Evolutionary conservation across 2,888 invertebrate genomes (phyloP).

Genomic region (Sminthurinus aureus): DNA sequence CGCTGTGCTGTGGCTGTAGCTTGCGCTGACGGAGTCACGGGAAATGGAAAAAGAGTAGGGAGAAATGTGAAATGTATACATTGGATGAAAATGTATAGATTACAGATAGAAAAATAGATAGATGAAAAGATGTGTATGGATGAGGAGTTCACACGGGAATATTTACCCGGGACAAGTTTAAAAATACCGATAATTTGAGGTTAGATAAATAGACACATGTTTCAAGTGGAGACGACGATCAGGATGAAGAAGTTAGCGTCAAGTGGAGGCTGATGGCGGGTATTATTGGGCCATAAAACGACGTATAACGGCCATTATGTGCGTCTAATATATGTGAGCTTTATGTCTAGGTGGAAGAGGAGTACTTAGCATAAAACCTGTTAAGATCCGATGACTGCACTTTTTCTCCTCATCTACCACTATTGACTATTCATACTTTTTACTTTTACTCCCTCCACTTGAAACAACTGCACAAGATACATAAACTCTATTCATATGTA

Average conservation of each 20-base stretch:
- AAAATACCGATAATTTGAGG: constrained; percentile 41
- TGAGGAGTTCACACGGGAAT: not conserved
- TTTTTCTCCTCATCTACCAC: not conserved
- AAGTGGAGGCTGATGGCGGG: constrained; percentile 36
- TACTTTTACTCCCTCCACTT: too few relatives aligned
- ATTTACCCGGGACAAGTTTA: constrained; percentile 40
- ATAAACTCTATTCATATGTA: not conserved
- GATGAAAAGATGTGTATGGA: too few relatives aligned
- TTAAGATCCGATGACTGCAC: constrained; percentile 18
- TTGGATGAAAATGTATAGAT: not conserved
- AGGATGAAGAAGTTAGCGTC: constrained; percentile 33
- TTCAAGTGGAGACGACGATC: constrained; percentile 38
- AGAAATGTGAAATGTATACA: not conserved
- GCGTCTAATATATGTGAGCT: constrained; percentile 1
- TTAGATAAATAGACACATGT: constrained; percentile 40
- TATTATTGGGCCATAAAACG: constrained; percentile 37
- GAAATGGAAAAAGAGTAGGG: not conserved
- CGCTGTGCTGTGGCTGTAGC: not conserved
- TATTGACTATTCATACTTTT: not conserved
- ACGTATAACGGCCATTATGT: constrained; percentile 25
- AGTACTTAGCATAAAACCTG: constrained; percentile 38
- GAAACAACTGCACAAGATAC: not conserved
- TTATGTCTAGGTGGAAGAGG: constrained; percentile 4
- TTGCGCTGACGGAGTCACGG: not conserved
- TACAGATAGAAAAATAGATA: too few relatives aligned